Percentiles rank a stretch among this genome's conserved stretches.
phyloP scores from a whole-genome alignment of 2,113 vertebrate species.

The Podarcis muralis region DNA sequence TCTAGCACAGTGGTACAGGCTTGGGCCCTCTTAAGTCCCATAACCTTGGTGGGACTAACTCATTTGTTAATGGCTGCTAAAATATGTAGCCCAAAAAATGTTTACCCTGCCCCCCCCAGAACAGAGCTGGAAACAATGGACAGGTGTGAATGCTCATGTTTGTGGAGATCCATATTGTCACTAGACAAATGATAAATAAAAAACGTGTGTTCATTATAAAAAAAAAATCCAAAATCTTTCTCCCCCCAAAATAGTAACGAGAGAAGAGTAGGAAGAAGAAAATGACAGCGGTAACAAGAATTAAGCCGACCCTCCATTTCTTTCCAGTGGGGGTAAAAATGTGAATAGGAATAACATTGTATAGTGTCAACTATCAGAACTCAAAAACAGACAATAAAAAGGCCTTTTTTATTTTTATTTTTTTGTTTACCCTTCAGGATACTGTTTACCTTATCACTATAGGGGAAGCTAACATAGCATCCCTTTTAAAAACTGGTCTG shows the following conservation, averaged over 20 bases:
- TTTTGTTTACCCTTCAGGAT: conserved; percentile 83
- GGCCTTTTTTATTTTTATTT: conserved; percentile 58
- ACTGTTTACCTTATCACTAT: conserved; percentile 81
- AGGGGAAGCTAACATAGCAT: conserved; percentile 71
- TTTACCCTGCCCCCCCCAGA: conserved; percentile 37
- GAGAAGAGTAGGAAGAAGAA: not conserved
- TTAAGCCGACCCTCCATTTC: conserved; percentile 69
- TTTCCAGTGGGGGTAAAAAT: conserved; percentile 22
- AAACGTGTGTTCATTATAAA: conserved; percentile 70
- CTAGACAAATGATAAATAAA: conserved; percentile 79
- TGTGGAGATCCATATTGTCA: conserved; percentile 68
- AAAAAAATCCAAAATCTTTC: conserved; percentile 62
- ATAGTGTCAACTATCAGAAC: conserved; percentile 72
- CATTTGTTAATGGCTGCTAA: conserved; percentile 47
- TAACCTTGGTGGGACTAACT: conserved; percentile 31
- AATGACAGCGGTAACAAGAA: not conserved
- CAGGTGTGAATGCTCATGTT: conserved; percentile 59
- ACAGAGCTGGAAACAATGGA: conserved; percentile 37
- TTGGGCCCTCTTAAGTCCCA: not conserved
- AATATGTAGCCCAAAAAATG: conserved; percentile 37
- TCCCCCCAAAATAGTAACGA: conserved; percentile 36
- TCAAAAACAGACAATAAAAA: conserved; percentile 74
- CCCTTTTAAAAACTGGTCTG: conserved; percentile 67
- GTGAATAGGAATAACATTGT: conserved; percentile 77
- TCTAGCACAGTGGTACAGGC: not conserved